Evolutionary conservation across 2,888 invertebrate species (phyloP).

Genomic region (Drosophila testacea): DNA sequence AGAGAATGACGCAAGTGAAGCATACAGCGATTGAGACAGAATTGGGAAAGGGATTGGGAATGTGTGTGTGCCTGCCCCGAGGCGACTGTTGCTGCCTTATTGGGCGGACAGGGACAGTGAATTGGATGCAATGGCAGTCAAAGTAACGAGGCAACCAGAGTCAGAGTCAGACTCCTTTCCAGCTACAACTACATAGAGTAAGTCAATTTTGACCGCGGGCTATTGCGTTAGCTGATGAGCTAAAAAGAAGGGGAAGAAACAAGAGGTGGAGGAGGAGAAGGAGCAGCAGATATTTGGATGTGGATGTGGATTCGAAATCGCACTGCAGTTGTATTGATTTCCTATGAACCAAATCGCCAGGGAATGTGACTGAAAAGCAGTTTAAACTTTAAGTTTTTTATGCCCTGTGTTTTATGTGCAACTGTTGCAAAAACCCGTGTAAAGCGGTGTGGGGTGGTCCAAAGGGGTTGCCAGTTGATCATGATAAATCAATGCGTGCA

Average conservation of each 20-base stretch:
- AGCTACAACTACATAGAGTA: constrained; percentile 41
- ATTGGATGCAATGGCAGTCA: constrained; percentile 54
- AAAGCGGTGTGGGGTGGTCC: constrained; percentile 7
- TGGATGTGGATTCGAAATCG: constrained; percentile 16
- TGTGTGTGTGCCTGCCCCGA: constrained; percentile 35
- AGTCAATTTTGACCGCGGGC: constrained; percentile 79
- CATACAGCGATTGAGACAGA: constrained; percentile 51
- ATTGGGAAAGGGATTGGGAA: not conserved
- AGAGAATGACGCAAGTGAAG: constrained; percentile 74
- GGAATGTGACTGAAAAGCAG: constrained; percentile 58
- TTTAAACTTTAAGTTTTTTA: constrained; percentile 78
- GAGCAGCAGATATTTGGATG: not conserved
- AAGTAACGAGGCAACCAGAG: constrained; percentile 56
- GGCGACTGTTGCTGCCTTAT: constrained; percentile 55
- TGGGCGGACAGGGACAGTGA: constrained; percentile 48
- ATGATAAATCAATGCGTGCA: constrained; percentile 83
- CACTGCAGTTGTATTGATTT: constrained; percentile 78
- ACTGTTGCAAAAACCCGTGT: constrained; percentile 45
- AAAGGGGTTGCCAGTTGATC: constrained; percentile 80
- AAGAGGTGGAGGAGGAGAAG: constrained; percentile 4
- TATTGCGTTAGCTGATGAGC: constrained; percentile 80
- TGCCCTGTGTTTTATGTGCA: constrained; percentile 51
- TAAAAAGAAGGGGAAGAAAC: not conserved
- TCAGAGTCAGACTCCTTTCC: constrained; percentile 26
- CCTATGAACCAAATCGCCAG: constrained; percentile 60